Evolutionary conservation across 2,797 vertebrate genomes (phyloP).

Genomic region (Selene dorsalis): DNA sequence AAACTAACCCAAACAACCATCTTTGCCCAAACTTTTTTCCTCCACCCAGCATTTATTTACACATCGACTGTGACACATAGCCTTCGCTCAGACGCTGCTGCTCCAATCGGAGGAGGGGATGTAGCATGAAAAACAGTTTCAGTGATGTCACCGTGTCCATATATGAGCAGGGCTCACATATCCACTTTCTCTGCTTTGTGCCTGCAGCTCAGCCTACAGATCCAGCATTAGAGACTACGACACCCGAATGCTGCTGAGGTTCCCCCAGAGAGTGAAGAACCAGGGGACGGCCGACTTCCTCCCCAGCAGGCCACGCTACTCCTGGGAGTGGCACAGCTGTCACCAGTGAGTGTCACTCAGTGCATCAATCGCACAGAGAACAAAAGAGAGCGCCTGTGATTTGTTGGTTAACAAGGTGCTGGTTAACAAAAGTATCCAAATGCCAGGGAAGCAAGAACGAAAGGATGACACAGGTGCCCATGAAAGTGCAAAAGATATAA

Average conservation of each 20-base stretch:
- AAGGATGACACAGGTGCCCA: neutral
- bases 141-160: slow-evolving; percentile 46
- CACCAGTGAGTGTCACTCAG: slow-evolving; percentile 91
- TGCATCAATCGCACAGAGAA: neutral
- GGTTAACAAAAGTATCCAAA: neutral
- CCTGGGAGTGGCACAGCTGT: slow-evolving; percentile 99
- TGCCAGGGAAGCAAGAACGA: neutral
- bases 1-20: slow-evolving; percentile 73
- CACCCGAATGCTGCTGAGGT: slow-evolving; percentile 94
- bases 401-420: slow-evolving; percentile 5
- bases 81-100: slow-evolving; percentile 38
- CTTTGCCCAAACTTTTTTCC: slow-evolving; percentile 49
- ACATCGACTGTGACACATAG: slow-evolving; percentile 29
- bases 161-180: slow-evolving; percentile 9
- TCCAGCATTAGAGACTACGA: slow-evolving; percentile 92
- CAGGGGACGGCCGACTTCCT: slow-evolving; percentile 97
- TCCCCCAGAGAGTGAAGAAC: slow-evolving; percentile 97
- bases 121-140: slow-evolving; percentile 50
- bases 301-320: slow-evolving; percentile 95
- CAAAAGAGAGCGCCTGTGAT: neutral
- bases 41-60: slow-evolving; percentile 74
- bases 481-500: neutral
- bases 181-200: slow-evolving; percentile 25
- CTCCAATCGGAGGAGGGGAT: slow-evolving; percentile 36
- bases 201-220: slow-evolving; percentile 90